Percentiles rank a stretch among this genome's conserved stretches.
phyloP scores from a whole-genome alignment of 2,888 invertebrate species.

The Orthosia gracilis region DNA sequence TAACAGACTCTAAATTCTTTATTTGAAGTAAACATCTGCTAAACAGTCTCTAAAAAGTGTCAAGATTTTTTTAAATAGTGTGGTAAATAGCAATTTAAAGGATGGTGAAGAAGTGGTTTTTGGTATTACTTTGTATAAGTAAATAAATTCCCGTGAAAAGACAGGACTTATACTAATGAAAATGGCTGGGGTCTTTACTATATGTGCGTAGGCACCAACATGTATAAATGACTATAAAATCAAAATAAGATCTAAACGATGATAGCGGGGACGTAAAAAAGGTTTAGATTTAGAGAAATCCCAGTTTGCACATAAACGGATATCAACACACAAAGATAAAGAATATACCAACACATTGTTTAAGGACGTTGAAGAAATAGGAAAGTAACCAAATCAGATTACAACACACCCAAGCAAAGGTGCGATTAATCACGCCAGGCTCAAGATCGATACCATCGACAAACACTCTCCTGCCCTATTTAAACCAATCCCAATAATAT shows the following conservation, averaged over 20 bases:
- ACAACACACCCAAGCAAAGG: background rate
- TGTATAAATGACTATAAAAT: background rate
- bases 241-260: background rate
- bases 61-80: too few relatives aligned
- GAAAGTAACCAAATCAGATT: constrained; percentile 25
- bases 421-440: constrained; percentile 35
- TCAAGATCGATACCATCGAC: constrained; percentile 36
- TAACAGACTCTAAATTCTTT: too few relatives aligned
- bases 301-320: background rate
- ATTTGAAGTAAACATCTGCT: too few relatives aligned
- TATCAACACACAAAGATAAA: background rate
- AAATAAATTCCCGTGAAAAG: background rate
- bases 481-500: constrained; percentile 55
- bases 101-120: background rate
- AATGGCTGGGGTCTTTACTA: too few relatives aligned
- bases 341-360: constrained; percentile 4
- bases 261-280: background rate
- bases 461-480: constrained; percentile 43
- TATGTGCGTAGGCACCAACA: too few relatives aligned
- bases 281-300: background rate
- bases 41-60: too few relatives aligned
- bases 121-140: background rate
- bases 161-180: too few relatives aligned
- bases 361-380: background rate
- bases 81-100: too few relatives aligned